Evolutionary conservation across 2,888 invertebrate genomes (phyloP).

Genomic region (Drosophila merina): DNA sequence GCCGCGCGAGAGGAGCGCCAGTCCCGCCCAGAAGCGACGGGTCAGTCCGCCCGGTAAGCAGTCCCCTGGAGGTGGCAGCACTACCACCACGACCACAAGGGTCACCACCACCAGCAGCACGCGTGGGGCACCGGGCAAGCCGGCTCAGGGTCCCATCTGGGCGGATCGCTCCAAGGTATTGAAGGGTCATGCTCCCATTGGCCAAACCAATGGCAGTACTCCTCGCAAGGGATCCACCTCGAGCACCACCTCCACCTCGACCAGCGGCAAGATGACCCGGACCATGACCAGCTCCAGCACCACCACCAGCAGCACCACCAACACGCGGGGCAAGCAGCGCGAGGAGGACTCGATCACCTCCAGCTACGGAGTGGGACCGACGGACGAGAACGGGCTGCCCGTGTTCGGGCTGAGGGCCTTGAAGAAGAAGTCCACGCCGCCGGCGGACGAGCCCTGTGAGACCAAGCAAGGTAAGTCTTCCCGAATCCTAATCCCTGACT

Average conservation of each 20-base stretch:
- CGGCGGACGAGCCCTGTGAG: slow-evolving; percentile 85
- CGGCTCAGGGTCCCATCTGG: slow-evolving; percentile 72
- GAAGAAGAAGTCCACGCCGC: slow-evolving; percentile 83
- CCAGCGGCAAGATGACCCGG: slow-evolving; percentile 52
- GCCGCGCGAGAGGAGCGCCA: slow-evolving; percentile 68
- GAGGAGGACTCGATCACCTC: slow-evolving; percentile 89
- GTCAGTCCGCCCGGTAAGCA: slow-evolving; percentile 46
- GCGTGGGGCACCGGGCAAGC: slow-evolving; percentile 53
- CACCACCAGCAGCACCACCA: slow-evolving; percentile 75
- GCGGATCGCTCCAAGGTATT: slow-evolving; percentile 78
- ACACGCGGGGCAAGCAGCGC: slow-evolving; percentile 57
- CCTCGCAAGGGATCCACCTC: slow-evolving; percentile 58
- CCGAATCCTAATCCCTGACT: neutral
- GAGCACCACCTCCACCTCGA: slow-evolving; percentile 46
- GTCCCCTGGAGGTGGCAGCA: slow-evolving; percentile 19
- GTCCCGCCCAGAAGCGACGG: slow-evolving; percentile 80
- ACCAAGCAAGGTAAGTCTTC: slow-evolving; percentile 87
- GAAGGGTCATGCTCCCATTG: slow-evolving; percentile 49
- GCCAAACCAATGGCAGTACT: slow-evolving; percentile 36
- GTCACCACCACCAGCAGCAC: slow-evolving; percentile 77
- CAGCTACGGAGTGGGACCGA: slow-evolving; percentile 92
- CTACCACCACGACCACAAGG: slow-evolving; percentile 76
- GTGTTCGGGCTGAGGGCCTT: slow-evolving; percentile 92
- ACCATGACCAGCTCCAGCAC: slow-evolving; percentile 73
- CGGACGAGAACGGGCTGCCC: slow-evolving; percentile 91